Evolutionary conservation across 2,797 vertebrate species (phyloP).

Genomic region (Masticophis lateralis): DNA sequence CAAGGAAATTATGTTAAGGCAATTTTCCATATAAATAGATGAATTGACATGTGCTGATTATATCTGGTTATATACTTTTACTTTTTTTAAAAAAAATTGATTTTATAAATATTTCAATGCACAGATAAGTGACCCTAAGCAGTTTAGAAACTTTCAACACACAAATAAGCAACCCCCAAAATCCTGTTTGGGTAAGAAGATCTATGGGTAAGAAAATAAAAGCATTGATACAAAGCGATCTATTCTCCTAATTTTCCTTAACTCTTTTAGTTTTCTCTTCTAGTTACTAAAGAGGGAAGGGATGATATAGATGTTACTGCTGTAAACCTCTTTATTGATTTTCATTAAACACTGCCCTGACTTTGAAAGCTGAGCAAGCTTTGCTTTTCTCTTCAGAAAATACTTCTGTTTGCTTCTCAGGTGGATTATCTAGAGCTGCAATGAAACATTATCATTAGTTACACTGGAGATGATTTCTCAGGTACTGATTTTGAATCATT

Average conservation of each 20-base stretch:
- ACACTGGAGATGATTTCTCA: constrained; percentile 35
- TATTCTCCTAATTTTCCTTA: background rate
- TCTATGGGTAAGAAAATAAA: background rate
- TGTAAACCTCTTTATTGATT: constrained; percentile 68
- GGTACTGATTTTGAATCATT: constrained; percentile 19
- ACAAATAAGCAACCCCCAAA: background rate
- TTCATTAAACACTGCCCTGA: constrained; percentile 71
- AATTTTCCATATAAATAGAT: background rate
- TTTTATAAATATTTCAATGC: background rate
- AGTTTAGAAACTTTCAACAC: background rate
- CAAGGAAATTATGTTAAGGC: background rate
- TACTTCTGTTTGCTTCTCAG: constrained; percentile 55
- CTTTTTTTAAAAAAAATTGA: background rate
- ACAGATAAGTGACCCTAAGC: background rate
- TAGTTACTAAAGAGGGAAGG: constrained; percentile 14
- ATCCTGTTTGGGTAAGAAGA: background rate
- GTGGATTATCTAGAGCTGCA: constrained; percentile 26
- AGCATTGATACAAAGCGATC: background rate
- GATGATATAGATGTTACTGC: constrained; percentile 27
- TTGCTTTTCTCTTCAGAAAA: constrained; percentile 55
- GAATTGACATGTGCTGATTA: background rate
- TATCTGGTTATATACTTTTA: background rate
- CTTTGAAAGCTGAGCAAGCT: constrained; percentile 65
- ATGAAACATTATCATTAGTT: constrained; percentile 46
- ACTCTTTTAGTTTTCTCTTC: constrained; percentile 7